Base-by-base conservation (phyloP, 1,140 invertebrate species). In the Branchinecta lindahli region DNA sequence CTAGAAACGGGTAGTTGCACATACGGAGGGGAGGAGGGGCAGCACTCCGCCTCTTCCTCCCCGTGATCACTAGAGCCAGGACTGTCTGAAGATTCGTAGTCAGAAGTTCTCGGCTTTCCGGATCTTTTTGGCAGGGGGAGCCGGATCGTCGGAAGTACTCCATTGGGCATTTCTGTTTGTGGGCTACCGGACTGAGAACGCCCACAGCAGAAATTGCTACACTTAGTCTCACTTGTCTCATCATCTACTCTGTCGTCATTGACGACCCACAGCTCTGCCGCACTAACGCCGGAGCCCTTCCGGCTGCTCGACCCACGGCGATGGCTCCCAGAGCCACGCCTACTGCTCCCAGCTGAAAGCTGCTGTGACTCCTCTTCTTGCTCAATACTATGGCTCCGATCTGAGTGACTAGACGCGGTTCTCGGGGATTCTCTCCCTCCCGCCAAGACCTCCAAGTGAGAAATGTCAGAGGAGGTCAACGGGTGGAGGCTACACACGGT, bases 41-140 rank as follows among this genome's bases (percentile, higher is more conserved):
- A 47, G 8, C 70, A 68, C 20, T 73, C 73, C 20, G 71, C 65
- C 45, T 77, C 75, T 44, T 78, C 75, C 68, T 78, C 78, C 74
- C 77, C 77, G 74, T 78, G 76, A 66, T 80, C 79, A 73, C 79
- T 81, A 72, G 77, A 79, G 71, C 77, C 80, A 2, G 80, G 80
- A 10, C 79, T 81, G 72, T 81, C 80, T 72, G 77, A 80, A 73
- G 78, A 80, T 73, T 81, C 80, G 71, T 81, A 81, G 72, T 81
- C 80, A 6, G 80, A 81, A 8, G 79, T 80, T 47, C 79, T 76
- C 44, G 72, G 78, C 75, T 47, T 76, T 69, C 46, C 77, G 73
- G 67, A 69, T 70, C 71, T 71, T 10, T 70, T 46, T 15, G 70
- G 70, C 10, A 68, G 68, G 8, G 6, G 71, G 46, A 45, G 72